phyloP scores from a whole-genome alignment of 2,797 vertebrate species.

The Acrocephalus scirpaceus region DNA sequence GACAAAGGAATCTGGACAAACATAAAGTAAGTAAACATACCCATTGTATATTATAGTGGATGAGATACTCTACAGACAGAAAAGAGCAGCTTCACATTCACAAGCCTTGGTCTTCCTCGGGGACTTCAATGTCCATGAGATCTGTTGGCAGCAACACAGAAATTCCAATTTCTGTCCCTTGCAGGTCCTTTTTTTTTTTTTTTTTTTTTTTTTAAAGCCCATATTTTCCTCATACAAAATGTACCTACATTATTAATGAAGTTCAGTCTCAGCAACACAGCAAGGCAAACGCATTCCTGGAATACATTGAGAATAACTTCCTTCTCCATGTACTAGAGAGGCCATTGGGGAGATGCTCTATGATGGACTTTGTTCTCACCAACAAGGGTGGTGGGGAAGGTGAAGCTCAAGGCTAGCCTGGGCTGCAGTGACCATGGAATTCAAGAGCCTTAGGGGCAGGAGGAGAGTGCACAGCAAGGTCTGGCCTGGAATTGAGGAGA shows the following conservation, averaged over 20 bases:
- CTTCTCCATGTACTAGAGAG: background rate
- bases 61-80: background rate
- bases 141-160: background rate
- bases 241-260: background rate
- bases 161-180: background rate
- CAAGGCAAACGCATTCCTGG: background rate
- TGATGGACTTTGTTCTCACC: background rate
- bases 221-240: background rate
- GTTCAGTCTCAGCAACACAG: background rate
- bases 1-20: background rate
- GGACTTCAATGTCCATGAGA: background rate
- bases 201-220: background rate
- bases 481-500: background rate
- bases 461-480: background rate
- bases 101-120: background rate
- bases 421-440: background rate
- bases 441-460: background rate
- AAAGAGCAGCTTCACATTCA: background rate
- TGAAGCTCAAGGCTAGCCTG: background rate
- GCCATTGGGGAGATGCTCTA: fast-evolving
- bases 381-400: background rate
- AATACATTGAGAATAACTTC: background rate
- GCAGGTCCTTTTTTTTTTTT: background rate
- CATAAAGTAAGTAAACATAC: background rate
- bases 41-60: background rate